Conservation (phyloP, 2,888 invertebrate species). For the Ectobius pallidus region DNA sequence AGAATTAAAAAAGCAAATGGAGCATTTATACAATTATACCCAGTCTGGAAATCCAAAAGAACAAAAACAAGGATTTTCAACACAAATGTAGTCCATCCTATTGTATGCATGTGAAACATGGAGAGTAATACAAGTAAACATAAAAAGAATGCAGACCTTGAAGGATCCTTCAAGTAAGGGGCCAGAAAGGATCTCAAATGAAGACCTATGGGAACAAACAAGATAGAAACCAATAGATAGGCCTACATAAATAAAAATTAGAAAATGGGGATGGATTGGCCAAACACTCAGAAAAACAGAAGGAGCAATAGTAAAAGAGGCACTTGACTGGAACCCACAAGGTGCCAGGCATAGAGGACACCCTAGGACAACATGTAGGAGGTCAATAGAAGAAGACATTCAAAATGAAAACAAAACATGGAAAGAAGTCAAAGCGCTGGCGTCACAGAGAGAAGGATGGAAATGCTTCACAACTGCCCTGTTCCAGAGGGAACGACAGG, state of each 20-base stretch:
- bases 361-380: not conserved
- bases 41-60: not conserved
- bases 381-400: too few species aligned
- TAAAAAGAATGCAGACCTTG: not conserved
- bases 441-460: too few species aligned
- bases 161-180: not conserved
- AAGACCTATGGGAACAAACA: not conserved
- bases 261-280: not conserved
- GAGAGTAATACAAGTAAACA: not conserved
- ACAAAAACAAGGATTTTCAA: not conserved
- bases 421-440: too few species aligned
- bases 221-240: too few species aligned
- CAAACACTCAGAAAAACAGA: not conserved
- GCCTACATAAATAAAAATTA: not conserved
- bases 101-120: not conserved
- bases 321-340: not conserved
- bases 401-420: too few species aligned
- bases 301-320: too few species aligned
- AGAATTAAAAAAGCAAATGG: too few species aligned
- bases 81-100: too few species aligned
- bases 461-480: too few species aligned
- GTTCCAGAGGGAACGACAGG: too few species aligned
- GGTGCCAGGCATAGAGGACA: not conserved
- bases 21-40: not conserved
- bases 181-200: not conserved